Evolutionary conservation across 1,140 invertebrate species (phyloP).

Genomic region (Apis florea): DNA sequence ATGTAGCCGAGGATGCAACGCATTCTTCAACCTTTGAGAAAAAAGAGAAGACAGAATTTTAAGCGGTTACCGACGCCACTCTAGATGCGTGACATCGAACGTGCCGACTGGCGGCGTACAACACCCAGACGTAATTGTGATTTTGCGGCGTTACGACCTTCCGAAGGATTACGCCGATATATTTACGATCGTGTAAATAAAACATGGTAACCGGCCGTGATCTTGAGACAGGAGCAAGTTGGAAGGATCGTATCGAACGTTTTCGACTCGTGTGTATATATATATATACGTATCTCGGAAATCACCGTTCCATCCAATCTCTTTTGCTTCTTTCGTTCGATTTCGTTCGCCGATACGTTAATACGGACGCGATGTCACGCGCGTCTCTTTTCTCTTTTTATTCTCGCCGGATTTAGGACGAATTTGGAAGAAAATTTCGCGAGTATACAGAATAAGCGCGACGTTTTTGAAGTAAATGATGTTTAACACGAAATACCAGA

Average conservation of each 20-base stretch:
- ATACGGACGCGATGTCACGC: not conserved
- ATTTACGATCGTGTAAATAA: conserved; percentile 22
- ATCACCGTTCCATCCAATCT: too few relatives aligned
- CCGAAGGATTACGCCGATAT: not conserved
- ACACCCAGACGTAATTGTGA: conserved; percentile 1
- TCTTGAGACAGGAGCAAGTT: conserved; percentile 1
- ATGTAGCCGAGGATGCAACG: conserved; percentile 34
- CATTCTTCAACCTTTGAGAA: not conserved
- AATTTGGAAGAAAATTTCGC: not conserved
- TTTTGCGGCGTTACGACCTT: conserved; percentile 4
- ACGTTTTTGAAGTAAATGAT: not conserved
- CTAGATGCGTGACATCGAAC: not conserved
- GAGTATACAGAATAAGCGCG: too few relatives aligned
- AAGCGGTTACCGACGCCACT: not conserved
- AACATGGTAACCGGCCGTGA: not conserved
- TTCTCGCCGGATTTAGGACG: too few relatives aligned
- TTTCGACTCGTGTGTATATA: too few relatives aligned
- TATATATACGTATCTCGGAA: not conserved
- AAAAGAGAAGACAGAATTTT: conserved; percentile 2
- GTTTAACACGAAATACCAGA: not conserved
- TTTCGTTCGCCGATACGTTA: conserved; percentile 14
- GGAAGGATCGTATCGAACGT: too few relatives aligned
- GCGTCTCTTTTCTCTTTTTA: not conserved
- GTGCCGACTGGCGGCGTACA: not conserved
- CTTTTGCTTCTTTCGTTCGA: not conserved